Evolutionary conservation across 2,888 invertebrate species (phyloP), one percentile per base, ranked within the genome.

Genomic region (Tenthredo mesomela): DNA sequence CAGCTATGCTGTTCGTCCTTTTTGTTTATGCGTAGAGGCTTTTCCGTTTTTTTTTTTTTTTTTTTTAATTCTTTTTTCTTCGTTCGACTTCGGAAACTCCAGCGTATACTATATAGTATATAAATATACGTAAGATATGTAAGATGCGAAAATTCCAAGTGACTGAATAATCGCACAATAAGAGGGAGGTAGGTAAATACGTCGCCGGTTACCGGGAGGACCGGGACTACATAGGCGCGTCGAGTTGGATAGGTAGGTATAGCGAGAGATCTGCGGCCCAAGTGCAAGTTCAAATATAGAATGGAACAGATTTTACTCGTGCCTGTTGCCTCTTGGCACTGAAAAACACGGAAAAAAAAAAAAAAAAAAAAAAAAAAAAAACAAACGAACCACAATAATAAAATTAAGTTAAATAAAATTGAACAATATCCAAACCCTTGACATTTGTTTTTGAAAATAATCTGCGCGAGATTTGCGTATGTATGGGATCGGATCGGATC

Each of bases 271-370:
- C 70, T 61, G 58, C 70, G 85, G 47, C 86, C 86, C 86, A 85
- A 85, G 84, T 85, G 85, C 85, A 85, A 86, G 85, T 85, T 84
- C 84, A 86, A 82, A 86, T 85, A 86, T 85, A 85, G 86, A 77
- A 67, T 58, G 83, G 78, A 84, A 82, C 82, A 82, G 82, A 82
- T 82, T 82, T 82, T 67, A 29, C 67, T 67, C 80, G 82, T 47
- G 82, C 67, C 82, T 82, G 67, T 82, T 67, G 82, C 82, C 67
- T 67, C 65, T 82, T 82, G 82, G 82, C 82, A 82, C 82, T 65
- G 82, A 67, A 82, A 67, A 82, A 82, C 54, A 82, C 7, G 82
- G 65, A 33, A 67, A 80, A 21, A 33, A 21, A 65, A 29, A 25
- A 6, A 65, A 33, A 3, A 33, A 67, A 80, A 21, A 33, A n/a